Evolutionary conservation across 2,888 invertebrate species (phyloP).

Genomic region (Nebria salina): DNA sequence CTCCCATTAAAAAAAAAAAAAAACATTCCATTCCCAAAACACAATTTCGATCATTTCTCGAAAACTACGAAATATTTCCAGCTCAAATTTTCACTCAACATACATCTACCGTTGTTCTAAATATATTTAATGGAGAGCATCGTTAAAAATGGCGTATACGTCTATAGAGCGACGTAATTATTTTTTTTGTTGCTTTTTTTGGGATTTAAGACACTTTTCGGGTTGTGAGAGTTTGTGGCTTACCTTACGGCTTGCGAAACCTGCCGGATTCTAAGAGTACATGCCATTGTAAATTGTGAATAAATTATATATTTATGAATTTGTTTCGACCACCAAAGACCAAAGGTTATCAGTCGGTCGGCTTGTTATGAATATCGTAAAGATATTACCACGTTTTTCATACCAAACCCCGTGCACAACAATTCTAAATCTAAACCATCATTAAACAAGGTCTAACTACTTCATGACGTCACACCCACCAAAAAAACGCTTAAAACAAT

Average conservation of each 20-base stretch:
- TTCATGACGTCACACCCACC: too few relatives aligned
- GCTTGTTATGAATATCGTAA: slow-evolving; percentile 9
- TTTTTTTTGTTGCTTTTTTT: too few relatives aligned
- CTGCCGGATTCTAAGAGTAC: slow-evolving; percentile 32
- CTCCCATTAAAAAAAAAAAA: background rate
- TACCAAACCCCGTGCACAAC: background rate
- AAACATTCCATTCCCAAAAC: background rate
- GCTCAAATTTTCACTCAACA: background rate
- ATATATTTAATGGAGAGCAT: background rate
- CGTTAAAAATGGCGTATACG: background rate
- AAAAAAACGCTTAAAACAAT: background rate
- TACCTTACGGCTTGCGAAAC: slow-evolving; percentile 37
- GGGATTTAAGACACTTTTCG: too few relatives aligned
- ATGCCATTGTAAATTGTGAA: slow-evolving; percentile 34
- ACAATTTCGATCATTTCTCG: background rate
- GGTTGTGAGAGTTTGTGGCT: background rate
- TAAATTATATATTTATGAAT: slow-evolving; percentile 17
- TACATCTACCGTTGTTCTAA: background rate
- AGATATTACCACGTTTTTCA: slow-evolving; percentile 32
- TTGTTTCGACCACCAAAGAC: slow-evolving; percentile 33
- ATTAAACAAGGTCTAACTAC: too few relatives aligned
- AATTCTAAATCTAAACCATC: too few relatives aligned
- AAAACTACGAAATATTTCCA: background rate
- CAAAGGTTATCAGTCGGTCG: slow-evolving; percentile 35
- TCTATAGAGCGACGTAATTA: too few relatives aligned